Evolutionary conservation across 2,888 invertebrate genomes (phyloP).

Genomic region (Dryobotodes eremita): DNA sequence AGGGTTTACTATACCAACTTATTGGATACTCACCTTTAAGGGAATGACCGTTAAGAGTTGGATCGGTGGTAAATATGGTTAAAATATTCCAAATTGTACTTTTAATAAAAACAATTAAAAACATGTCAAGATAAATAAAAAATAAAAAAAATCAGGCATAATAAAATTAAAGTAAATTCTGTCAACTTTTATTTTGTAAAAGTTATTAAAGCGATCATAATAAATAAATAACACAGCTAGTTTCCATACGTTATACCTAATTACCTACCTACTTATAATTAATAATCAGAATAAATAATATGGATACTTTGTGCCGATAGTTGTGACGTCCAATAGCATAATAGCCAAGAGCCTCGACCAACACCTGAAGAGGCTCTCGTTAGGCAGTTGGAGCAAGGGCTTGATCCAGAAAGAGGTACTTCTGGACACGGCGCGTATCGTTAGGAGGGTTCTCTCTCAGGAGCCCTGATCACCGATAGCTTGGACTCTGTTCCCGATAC

Average conservation of each 20-base stretch:
- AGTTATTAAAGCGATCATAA: background rate
- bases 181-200: background rate
- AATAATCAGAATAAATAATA: background rate
- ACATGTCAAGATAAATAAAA: background rate
- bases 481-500: background rate
- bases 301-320: background rate
- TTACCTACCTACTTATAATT: background rate
- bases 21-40: background rate
- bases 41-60: background rate
- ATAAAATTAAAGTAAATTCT: background rate
- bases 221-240: background rate
- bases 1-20: background rate
- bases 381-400: background rate
- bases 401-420: background rate
- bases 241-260: background rate
- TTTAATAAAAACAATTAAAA: background rate
- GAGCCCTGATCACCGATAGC: background rate
- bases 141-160: background rate
- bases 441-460: background rate
- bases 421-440: background rate
- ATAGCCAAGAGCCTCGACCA: background rate
- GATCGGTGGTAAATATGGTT: background rate
- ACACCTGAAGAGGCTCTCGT: background rate
- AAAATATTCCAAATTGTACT: background rate
- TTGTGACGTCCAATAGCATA: too few relatives aligned